These are phyloP conservation scores for Gymnogyps californianus DNA, from an alignment of 2,113 vertebrate genomes.

Conservation along the genomic window DNA sequence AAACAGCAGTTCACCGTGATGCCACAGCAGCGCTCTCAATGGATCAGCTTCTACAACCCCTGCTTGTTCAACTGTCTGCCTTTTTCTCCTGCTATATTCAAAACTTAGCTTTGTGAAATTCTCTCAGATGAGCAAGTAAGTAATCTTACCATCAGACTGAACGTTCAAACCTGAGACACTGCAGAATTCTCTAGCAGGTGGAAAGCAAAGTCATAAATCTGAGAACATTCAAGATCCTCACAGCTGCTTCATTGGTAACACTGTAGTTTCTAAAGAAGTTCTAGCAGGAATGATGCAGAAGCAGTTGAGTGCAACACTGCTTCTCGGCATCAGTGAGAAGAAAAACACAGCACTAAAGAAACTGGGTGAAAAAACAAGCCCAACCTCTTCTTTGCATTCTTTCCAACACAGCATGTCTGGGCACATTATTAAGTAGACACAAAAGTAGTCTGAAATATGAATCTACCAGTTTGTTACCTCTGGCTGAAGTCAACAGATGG, in stretches of 20 bases:
- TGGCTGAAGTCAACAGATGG: neutral
- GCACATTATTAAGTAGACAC: neutral
- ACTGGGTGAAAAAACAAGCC: neutral
- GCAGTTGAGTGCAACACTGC: neutral
- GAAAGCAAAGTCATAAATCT: neutral
- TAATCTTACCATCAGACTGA: neutral
- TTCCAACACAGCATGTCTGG: slow-evolving; percentile 2
- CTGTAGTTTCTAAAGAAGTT: neutral
- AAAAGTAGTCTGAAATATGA: neutral
- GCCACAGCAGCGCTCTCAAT: neutral
- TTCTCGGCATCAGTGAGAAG: neutral
- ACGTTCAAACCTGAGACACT: neutral
- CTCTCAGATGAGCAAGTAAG: neutral
- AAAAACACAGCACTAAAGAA: slow-evolving; percentile 29
- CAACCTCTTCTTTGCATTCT: neutral
- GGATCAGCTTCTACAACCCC: neutral
- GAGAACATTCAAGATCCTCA: neutral
- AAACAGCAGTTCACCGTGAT: neutral
- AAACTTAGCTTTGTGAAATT: neutral
- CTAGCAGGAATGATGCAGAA: neutral
- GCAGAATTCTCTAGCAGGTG: neutral
- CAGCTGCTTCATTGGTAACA: neutral
- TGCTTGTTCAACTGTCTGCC: neutral
- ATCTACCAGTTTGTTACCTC: neutral
- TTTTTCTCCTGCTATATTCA: neutral